Percentiles rank a stretch among this genome's conserved stretches.
phyloP scores from a whole-genome alignment of 2,113 vertebrate species.

The Pseudorhombus dupliciocellatus region DNA sequence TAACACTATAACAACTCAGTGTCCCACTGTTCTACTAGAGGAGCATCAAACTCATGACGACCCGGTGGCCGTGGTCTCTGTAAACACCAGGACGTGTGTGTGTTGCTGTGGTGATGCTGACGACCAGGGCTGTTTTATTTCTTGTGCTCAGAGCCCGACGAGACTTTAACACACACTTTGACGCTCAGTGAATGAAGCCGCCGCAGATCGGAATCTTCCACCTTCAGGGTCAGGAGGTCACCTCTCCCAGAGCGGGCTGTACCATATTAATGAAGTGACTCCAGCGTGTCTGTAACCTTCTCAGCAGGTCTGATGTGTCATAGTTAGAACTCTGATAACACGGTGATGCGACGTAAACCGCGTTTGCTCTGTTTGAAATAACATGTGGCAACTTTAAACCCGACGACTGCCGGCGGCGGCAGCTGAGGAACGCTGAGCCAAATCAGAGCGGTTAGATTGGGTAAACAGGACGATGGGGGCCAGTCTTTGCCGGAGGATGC shows the following conservation, averaged over 20 bases:
- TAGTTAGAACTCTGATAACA: neutral
- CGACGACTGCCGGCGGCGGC: neutral
- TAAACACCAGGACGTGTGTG: too few species aligned
- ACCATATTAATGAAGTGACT: neutral
- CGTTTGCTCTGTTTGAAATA: neutral
- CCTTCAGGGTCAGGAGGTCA: too few species aligned
- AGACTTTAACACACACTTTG: neutral
- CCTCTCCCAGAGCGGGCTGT: neutral
- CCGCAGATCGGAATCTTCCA: neutral
- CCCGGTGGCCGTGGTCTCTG: neutral
- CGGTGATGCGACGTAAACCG: neutral
- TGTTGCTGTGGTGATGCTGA: neutral
- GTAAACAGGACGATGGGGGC: slow-evolving; percentile 51
- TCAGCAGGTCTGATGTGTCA: neutral
- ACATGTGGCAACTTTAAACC: neutral
- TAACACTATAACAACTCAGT: too few species aligned
- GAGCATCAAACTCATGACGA: neutral
- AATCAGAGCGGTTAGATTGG: slow-evolving; percentile 23
- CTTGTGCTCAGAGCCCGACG: neutral
- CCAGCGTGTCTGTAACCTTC: too few species aligned
- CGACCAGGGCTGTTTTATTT: neutral
- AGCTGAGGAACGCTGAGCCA: slow-evolving; percentile 21
- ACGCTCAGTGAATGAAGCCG: too few species aligned
- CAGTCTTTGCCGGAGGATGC: slow-evolving; percentile 67
- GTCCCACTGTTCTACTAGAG: neutral